Percentiles rank a stretch among this genome's conserved stretches.
phyloP scores from a whole-genome alignment of 2,888 invertebrate species.

The Sarcophaga carnaria region DNA sequence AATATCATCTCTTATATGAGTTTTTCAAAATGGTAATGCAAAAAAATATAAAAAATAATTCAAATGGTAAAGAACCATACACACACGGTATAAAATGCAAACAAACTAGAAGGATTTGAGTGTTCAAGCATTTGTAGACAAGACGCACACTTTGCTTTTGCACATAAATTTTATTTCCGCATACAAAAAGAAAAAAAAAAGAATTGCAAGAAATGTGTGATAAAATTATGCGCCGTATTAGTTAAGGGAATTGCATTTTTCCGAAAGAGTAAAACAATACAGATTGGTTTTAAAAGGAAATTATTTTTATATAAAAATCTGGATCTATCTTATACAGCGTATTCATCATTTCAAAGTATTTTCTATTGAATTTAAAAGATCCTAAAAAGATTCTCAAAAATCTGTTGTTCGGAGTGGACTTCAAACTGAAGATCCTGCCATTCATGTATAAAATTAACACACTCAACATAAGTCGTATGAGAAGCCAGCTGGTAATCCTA shows the following conservation, averaged over 20 bases:
- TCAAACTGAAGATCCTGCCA: too few species aligned
- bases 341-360: too few species aligned
- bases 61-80: background rate
- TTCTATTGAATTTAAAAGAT: too few species aligned
- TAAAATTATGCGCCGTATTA: background rate
- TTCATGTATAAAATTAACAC: too few species aligned
- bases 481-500: too few species aligned
- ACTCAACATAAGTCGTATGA: too few species aligned
- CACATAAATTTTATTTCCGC: conserved; percentile 58
- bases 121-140: conserved; percentile 40
- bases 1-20: conserved; percentile 42
- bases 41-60: conserved; percentile 28
- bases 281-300: too few species aligned
- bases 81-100: conserved; percentile 21
- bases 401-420: too few species aligned
- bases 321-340: too few species aligned
- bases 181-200: conserved; percentile 22
- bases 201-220: background rate
- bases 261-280: too few species aligned
- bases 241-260: background rate
- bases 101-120: conserved; percentile 19
- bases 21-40: conserved; percentile 17
- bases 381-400: too few species aligned
- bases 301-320: too few species aligned
- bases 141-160: conserved; percentile 38